A percentile compares a stretch with the other conserved stretches of the same genome.
Conservation (phyloP, 64 coral and sea anemone genomes). For the Montipora cactus region DNA sequence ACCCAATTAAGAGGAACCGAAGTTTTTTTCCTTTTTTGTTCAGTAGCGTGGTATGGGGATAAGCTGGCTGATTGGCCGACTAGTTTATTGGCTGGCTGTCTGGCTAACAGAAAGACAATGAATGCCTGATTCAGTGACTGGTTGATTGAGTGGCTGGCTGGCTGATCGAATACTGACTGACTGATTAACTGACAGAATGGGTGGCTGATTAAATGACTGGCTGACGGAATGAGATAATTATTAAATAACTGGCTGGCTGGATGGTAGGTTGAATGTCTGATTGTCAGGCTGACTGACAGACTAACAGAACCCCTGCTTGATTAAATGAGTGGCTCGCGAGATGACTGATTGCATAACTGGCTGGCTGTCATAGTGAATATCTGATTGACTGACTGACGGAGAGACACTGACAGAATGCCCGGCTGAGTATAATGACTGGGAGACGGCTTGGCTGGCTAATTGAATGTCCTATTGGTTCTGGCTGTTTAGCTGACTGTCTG, state of each 20-base stretch:
- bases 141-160: conserved; percentile 4
- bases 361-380: too few species aligned
- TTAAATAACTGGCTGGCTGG: neutral
- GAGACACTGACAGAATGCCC: too few species aligned
- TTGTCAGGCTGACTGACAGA: neutral
- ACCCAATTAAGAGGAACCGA: neutral
- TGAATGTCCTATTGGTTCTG: too few species aligned
- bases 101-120: neutral
- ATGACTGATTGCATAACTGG: too few species aligned
- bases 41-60: neutral
- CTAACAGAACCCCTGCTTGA: neutral
- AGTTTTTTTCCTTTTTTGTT: neutral
- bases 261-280: neutral
- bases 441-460: too few species aligned
- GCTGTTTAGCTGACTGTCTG: too few species aligned
- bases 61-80: neutral
- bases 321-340: too few species aligned
- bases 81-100: neutral
- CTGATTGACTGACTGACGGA: too few species aligned
- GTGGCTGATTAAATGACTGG: neutral
- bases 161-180: conserved; percentile 1
- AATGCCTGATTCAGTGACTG: neutral
- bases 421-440: too few species aligned
- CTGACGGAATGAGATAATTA: neutral
- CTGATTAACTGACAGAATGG: neutral